Conservation (phyloP, 2,888 invertebrate species). For the Boloria euphrosyne region DNA sequence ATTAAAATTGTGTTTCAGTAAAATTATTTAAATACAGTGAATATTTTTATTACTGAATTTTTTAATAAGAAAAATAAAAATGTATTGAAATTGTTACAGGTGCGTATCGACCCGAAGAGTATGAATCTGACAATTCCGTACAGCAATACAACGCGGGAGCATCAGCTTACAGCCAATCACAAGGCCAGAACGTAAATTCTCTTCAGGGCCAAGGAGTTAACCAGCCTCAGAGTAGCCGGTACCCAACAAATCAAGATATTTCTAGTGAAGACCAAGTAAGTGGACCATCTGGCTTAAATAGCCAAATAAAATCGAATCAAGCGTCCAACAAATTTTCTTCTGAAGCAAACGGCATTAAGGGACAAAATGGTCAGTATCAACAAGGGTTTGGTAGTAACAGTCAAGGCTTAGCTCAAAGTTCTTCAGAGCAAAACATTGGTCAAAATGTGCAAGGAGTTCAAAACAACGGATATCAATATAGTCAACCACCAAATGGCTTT, state of each 20-base stretch:
- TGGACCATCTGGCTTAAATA: background rate
- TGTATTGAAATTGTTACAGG: constrained; percentile 52
- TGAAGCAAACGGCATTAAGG: constrained; percentile 4
- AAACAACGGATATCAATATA: constrained; percentile 35
- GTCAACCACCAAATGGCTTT: constrained; percentile 30
- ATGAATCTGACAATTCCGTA: constrained; percentile 45
- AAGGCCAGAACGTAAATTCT: constrained; percentile 34
- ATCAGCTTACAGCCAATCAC: constrained; percentile 34
- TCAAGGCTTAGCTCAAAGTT: constrained; percentile 15
- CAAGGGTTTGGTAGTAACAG: constrained; percentile 8
- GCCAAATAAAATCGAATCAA: background rate
- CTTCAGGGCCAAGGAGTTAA: constrained; percentile 16
- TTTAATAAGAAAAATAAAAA: constrained; percentile 5
- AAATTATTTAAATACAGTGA: no score
- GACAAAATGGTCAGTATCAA: constrained; percentile 5
- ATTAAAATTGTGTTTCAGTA: no score
- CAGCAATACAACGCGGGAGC: constrained; percentile 37
- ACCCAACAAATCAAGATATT: constrained; percentile 20
- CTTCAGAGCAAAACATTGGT: constrained; percentile 1
- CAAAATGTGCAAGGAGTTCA: constrained; percentile 9
- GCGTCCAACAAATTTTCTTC: constrained; percentile 7
- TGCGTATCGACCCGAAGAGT: constrained; percentile 71
- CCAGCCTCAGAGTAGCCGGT: constrained; percentile 25
- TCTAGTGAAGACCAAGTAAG: constrained; percentile 7
- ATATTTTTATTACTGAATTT: background rate